phyloP scores from a whole-genome alignment of 2,113 vertebrate species.

The Dipodomys spectabilis region DNA sequence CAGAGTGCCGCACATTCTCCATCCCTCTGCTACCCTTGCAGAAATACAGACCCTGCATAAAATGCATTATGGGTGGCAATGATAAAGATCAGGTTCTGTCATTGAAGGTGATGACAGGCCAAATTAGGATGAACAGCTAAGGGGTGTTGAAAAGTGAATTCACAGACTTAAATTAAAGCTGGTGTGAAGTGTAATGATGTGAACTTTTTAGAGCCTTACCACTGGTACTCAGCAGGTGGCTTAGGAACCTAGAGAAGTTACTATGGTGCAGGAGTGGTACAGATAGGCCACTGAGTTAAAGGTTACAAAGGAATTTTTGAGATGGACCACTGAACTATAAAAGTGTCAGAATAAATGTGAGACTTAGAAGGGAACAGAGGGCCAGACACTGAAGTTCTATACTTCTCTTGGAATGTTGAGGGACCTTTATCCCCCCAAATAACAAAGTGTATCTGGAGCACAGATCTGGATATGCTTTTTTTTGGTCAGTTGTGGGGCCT shows the following conservation, averaged over 20 bases:
- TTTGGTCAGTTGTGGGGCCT: no score
- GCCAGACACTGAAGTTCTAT: neutral
- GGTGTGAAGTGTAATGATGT: neutral
- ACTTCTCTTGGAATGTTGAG: neutral
- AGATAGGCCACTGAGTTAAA: neutral
- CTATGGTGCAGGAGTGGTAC: neutral
- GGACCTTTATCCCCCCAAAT: neutral
- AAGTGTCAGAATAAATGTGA: neutral
- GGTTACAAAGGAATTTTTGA: neutral
- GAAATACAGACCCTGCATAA: slow-evolving; percentile 46
- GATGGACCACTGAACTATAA: neutral
- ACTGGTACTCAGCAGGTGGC: neutral
- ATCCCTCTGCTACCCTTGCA: neutral
- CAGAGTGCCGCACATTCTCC: neutral
- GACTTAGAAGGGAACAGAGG: neutral
- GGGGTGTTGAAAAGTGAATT: slow-evolving; percentile 20
- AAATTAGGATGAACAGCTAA: slow-evolving; percentile 21
- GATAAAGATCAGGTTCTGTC: slow-evolving; percentile 43
- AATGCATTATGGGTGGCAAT: neutral
- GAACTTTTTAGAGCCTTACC: neutral
- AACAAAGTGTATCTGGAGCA: neutral
- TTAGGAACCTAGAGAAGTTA: neutral
- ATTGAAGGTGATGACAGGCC: slow-evolving; percentile 3
- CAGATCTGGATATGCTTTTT: slow-evolving; percentile 40
- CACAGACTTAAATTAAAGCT: slow-evolving; percentile 52